These are phyloP conservation scores for Myopa tessellatipennis DNA, from an alignment of 2,888 invertebrate genomes.

Conservation along the genomic window DNA sequence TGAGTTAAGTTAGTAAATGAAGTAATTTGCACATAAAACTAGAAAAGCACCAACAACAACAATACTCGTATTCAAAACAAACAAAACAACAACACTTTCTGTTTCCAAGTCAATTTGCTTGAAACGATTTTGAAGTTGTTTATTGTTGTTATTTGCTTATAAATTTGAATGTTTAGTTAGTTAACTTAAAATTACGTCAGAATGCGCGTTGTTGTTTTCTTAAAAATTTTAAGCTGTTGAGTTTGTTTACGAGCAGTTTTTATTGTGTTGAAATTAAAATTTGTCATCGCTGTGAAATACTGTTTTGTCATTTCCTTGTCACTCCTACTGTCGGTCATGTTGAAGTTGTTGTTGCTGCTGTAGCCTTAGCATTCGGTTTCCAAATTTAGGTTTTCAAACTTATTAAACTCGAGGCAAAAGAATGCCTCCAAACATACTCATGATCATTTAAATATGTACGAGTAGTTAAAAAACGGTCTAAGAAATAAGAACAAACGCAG, in stretches of 20 bases:
- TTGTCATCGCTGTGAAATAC: conserved; percentile 24
- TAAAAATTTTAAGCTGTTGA: background rate
- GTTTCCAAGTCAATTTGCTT: too few relatives aligned
- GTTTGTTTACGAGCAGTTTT: conserved; percentile 2
- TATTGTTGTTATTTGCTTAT: background rate
- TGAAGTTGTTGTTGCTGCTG: too few relatives aligned
- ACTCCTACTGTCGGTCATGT: background rate
- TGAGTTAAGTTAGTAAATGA: background rate
- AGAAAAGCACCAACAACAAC: background rate
- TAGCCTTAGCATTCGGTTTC: conserved; percentile 41
- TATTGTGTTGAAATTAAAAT: conserved; percentile 29
- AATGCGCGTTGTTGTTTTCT: background rate
- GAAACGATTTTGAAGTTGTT: background rate
- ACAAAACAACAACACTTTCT: background rate
- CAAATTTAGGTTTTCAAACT: conserved; percentile 25
- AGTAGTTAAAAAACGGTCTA: background rate
- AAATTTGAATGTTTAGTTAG: background rate
- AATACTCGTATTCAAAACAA: background rate
- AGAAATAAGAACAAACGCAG: too few relatives aligned
- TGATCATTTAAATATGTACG: background rate
- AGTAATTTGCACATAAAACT: background rate
- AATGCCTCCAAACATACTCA: background rate
- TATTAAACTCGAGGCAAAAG: conserved; percentile 8
- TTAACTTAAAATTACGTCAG: conserved; percentile 11
- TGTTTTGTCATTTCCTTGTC: background rate